Percentiles rank a stretch among this genome's conserved stretches.
phyloP scores from a whole-genome alignment of 2,797 vertebrate species.

The Taenioides sp. region DNA sequence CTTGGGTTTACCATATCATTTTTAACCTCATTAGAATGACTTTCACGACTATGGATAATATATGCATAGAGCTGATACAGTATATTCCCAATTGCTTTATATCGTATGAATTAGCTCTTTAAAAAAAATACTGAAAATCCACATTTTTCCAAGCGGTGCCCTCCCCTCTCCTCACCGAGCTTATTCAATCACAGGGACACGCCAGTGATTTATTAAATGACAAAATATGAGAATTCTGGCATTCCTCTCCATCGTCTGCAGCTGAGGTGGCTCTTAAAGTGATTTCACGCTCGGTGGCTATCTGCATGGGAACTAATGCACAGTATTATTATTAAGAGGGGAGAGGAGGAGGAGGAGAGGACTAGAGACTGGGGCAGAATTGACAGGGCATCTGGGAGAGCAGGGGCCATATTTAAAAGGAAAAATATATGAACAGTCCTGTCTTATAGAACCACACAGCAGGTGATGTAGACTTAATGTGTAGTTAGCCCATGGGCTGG shows the following conservation, averaged over 20 bases:
- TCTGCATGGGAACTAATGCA: constrained; percentile 73
- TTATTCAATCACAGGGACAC: constrained; percentile 67
- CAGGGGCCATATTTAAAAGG: constrained; percentile 31
- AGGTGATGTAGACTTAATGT: too few species aligned
- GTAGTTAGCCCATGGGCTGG: too few species aligned
- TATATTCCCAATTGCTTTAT: constrained; percentile 1
- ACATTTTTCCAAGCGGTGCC: constrained; percentile 19
- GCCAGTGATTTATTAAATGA: constrained; percentile 64
- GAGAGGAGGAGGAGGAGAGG: constrained; percentile 18
- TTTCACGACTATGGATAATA: background rate
- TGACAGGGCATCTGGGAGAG: constrained; percentile 45
- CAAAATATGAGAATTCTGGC: constrained; percentile 68
- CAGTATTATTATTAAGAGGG: constrained; percentile 62
- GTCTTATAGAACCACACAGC: too few species aligned
- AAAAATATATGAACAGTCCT: too few species aligned
- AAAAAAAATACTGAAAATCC: constrained; percentile 2
- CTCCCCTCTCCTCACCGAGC: constrained; percentile 13
- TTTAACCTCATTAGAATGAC: background rate
- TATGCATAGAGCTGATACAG: background rate
- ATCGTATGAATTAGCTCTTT: constrained; percentile 1
- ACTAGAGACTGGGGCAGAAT: constrained; percentile 52
- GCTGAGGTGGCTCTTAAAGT: constrained; percentile 70
- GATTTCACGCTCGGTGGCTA: constrained; percentile 72
- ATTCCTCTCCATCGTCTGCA: constrained; percentile 46
- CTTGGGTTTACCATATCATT: constrained; percentile 1